phyloP scores from a whole-genome alignment of 2,113 vertebrate genomes.

The Scophthalmus maximus region DNA sequence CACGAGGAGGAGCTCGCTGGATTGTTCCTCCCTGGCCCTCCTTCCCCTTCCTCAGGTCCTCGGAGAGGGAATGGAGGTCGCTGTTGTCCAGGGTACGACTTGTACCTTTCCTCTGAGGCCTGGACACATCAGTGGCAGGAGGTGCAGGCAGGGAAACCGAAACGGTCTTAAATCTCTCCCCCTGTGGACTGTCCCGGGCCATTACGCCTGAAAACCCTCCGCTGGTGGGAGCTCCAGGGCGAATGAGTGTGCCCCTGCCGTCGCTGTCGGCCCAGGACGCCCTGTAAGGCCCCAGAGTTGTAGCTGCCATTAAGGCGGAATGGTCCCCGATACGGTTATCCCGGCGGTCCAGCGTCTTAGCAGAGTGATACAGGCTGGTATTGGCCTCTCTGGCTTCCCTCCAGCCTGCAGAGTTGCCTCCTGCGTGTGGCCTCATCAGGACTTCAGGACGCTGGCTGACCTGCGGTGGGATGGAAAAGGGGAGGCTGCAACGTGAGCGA shows the following conservation, averaged over 20 bases:
- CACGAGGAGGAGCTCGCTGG: conserved; percentile 87
- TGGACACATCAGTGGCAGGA: conserved; percentile 65
- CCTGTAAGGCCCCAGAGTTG: conserved; percentile 81
- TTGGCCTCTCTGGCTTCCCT: conserved; percentile 74
- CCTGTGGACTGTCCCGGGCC: conserved; percentile 81
- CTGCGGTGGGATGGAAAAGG: conserved; percentile 64
- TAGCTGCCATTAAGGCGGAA: conserved; percentile 69
- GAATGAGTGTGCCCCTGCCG: conserved; percentile 76
- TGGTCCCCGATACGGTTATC: conserved; percentile 77
- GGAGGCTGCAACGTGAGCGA: conserved; percentile 71
- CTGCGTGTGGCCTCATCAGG: conserved; percentile 72
- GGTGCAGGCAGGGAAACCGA: conserved; percentile 74
- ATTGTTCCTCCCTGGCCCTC: conserved; percentile 73
- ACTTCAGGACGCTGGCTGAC: conserved; percentile 70
- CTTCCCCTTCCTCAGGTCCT: conserved; percentile 80
- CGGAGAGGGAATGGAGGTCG: conserved; percentile 87
- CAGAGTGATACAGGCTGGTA: conserved; percentile 73
- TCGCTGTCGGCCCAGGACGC: conserved; percentile 93
- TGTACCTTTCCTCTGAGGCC: conserved; percentile 88
- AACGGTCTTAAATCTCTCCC: conserved; percentile 80
- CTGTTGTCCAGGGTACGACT: conserved; percentile 95
- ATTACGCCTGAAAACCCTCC: conserved; percentile 69
- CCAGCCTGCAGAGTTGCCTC: conserved; percentile 59
- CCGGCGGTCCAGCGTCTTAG: conserved; percentile 81
- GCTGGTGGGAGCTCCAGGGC: conserved; percentile 63